Evolutionary conservation across 2,888 invertebrate species (phyloP), one percentile per base, ranked within the genome.

Genomic region (Eupithecia tripunctaria): DNA sequence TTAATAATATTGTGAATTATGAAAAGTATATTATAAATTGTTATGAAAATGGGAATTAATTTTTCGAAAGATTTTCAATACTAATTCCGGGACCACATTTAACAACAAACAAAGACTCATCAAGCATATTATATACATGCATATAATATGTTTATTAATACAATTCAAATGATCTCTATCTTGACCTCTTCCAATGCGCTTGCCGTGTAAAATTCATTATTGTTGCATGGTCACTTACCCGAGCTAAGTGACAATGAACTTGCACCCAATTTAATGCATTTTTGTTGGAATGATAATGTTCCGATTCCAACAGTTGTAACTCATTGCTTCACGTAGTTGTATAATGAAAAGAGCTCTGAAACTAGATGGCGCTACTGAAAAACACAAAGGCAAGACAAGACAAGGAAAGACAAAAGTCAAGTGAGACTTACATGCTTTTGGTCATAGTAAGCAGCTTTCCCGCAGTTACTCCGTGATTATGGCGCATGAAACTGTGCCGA

Each of bases 191-290:
- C 43, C 65, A 69, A 60, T 51, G 69, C 71, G 47, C 51, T 14
- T 38, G 67, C 25, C 64, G 32, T 60, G 59, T 62, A 62, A 74
- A 78, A 80, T 68, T 77, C 79, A 76, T 78, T 67, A 62, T 62
- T 51, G 71, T 67, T 65, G 70, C 41, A 62, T 47, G 38, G 32
- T 67, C 38, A 66, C 60, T 32, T 63, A 15, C 29, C 38, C 62
- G 41, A 63, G 15, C 56, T 43, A 56, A 51, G 32, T 47, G 27
- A 64, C 51, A 71, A 71, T 63, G 67, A 67, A 63, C 67, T 51
- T 7, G 59, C 18, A 59, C 15, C 60, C 18, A 29, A 60, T 60
- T 60, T 29, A 60, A 29, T 60, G 27, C 29, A 29, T 29, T 60
- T 18, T 29, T 60, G 29, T 27, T 27, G n/a, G 21, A 7, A 21